Percentiles rank a stretch among this genome's conserved stretches.
Conservation (phyloP, 1,140 invertebrate species). For the Tetragonula clypearis region DNA sequence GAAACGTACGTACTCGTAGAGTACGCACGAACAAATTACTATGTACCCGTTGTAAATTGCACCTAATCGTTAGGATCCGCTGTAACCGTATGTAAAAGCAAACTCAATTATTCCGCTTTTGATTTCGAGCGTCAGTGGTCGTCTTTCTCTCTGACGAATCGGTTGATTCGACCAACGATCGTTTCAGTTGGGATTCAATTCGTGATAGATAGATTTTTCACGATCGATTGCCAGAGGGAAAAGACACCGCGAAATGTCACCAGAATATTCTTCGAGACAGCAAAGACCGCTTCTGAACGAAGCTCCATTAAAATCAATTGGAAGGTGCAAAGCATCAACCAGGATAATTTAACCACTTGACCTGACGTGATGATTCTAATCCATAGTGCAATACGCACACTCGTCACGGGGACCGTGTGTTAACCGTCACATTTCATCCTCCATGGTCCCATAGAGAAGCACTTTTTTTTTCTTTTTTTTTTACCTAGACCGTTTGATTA, state of each 20-base stretch:
- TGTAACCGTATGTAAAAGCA: neutral
- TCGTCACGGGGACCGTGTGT: slow-evolving; percentile 36
- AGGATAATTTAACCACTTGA: slow-evolving; percentile 77
- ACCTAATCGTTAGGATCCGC: neutral
- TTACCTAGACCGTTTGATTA: neutral
- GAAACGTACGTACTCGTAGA: neutral
- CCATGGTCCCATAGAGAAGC: neutral
- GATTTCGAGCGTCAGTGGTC: neutral
- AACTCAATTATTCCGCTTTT: neutral
- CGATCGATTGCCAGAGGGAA: neutral
- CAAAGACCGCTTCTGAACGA: slow-evolving; percentile 64
- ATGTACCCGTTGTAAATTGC: neutral
- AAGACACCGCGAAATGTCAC: slow-evolving; percentile 46
- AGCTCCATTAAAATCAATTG: slow-evolving; percentile 79
- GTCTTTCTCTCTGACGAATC: neutral
- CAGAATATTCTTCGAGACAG: slow-evolving; percentile 57
- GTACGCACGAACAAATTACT: neutral
- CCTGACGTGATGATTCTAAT: slow-evolving; percentile 70
- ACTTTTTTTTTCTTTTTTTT: neutral
- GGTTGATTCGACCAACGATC: neutral
- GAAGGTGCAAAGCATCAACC: slow-evolving; percentile 78
- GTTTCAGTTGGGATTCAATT: neutral
- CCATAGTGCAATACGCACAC: slow-evolving; percentile 65
- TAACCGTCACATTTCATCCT: neutral
- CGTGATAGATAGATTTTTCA: slow-evolving; percentile 7